Evolutionary conservation across 2,113 vertebrate genomes (phyloP).

Genomic region (human (Homo sapiens)): DNA sequence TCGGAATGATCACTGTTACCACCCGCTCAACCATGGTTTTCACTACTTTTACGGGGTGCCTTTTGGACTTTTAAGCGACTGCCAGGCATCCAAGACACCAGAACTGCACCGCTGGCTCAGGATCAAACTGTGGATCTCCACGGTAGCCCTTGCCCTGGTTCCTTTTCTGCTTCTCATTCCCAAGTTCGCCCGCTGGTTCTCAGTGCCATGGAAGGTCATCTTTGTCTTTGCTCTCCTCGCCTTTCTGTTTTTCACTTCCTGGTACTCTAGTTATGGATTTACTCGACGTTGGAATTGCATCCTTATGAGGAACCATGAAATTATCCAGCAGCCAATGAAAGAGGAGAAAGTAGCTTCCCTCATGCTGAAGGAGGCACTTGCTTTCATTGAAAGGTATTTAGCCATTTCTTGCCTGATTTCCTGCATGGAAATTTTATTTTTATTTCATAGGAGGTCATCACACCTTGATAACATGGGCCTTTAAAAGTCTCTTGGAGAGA

Average conservation of each 20-base stretch:
- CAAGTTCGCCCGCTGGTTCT: constrained; percentile 71
- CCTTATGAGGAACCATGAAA: constrained; percentile 87
- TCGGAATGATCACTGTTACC: constrained; percentile 87
- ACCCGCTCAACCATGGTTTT: constrained; percentile 90
- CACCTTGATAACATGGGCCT: neutral
- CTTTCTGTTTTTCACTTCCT: constrained; percentile 69
- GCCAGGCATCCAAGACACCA: constrained; percentile 64
- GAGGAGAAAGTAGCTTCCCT: constrained; percentile 79
- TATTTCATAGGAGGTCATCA: fast-evolving
- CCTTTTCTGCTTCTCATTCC: constrained; percentile 79
- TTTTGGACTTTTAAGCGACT: constrained; percentile 84
- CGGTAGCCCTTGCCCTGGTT: constrained; percentile 64
- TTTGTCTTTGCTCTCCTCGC: constrained; percentile 33
- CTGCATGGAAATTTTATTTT: too few relatives aligned
- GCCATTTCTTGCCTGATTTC: fast-evolving
- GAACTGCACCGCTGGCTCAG: constrained; percentile 75
- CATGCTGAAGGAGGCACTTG: constrained; percentile 84
- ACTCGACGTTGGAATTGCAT: constrained; percentile 88
- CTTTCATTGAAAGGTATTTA: constrained; percentile 85
- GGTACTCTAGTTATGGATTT: constrained; percentile 82
- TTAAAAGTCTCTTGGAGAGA: neutral
- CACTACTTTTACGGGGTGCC: constrained; percentile 88
- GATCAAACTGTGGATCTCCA: constrained; percentile 62
- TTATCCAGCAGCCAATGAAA: constrained; percentile 87
- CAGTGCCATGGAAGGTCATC: constrained; percentile 70